Evolutionary conservation across 2,113 vertebrate genomes (phyloP), one percentile per base, ranked within the genome.

Genomic region (Syngnathus typhle): DNA sequence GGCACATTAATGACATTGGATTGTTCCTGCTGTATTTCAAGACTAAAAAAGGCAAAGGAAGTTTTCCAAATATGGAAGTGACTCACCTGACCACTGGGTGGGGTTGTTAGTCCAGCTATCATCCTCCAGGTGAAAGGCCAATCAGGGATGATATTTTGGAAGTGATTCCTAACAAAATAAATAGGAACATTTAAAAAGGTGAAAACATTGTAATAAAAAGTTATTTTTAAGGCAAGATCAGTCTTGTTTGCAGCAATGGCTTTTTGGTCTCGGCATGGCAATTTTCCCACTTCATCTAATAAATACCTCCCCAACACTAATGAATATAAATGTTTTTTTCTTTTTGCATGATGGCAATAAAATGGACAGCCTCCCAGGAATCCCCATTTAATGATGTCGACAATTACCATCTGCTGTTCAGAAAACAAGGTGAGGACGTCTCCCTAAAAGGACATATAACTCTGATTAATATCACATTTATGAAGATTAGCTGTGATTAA

Each of bases 41-140:
- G 46, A 67, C 41, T 39, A 72, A 73, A 80, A 63, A 47, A 69
- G 63, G 19, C 39, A 13, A 5, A 16, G 67, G 60, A 41, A 18
- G 55, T 37, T 60, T 41, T 67, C 27, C 51, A 56, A 39, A 49
- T 51, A 59, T 55, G 49, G 69, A 75, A 46, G 54, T 87, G 80
- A 80, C 78, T 70, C 74, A 81, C 84, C 82, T 86, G 81, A 79
- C 87, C 87, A 88, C 87, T 86, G 79, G 85, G 84, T 85, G 87
- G 87, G 76, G 85, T 82, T 84, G 84, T 88, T 82, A 74, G 82
- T 84, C 87, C 84, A 88, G 78, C 73, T 82, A 86, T 88, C 60
- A 43, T 67, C 37, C 38, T 36, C 56, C 78, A 86, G 87, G 85
- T 87, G 84, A 86, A 82, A 85, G 85, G 84, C 78, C 82, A 85